Percentiles rank a stretch among this genome's conserved stretches.
phyloP scores from a whole-genome alignment of 2,888 invertebrate species.

The Ormia ochracea region DNA sequence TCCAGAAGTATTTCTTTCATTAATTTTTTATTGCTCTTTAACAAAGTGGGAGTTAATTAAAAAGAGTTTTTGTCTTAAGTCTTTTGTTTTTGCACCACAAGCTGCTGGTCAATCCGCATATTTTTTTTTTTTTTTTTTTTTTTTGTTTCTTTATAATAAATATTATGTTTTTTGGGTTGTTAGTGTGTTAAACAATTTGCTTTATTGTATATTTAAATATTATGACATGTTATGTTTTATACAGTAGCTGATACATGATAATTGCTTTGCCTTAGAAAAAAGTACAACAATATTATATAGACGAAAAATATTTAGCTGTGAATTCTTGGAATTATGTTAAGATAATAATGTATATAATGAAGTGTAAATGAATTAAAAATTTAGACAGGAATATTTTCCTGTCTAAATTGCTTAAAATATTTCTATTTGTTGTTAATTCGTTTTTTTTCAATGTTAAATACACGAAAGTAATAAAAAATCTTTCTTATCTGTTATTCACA shows the following conservation, averaged over 20 bases:
- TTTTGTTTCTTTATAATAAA: background rate
- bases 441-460: too few species aligned
- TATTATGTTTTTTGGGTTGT: constrained; percentile 18
- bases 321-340: background rate
- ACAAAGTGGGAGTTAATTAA: constrained; percentile 57
- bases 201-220: background rate
- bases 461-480: too few species aligned
- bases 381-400: too few species aligned
- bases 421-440: too few species aligned
- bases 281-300: too few species aligned
- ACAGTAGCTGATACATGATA: background rate
- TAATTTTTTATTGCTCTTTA: constrained; percentile 24
- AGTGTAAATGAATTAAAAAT: too few species aligned
- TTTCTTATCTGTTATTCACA: too few species aligned
- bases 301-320: background rate
- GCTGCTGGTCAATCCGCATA: constrained; percentile 13
- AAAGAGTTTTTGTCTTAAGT: constrained; percentile 52
- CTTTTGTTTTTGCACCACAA: constrained; percentile 51
- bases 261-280: background rate
- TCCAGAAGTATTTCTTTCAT: background rate
- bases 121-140: too few species aligned
- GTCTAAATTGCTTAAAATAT: too few species aligned
- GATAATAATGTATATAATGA: too few species aligned
- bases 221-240: background rate
- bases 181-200: constrained; percentile 41